phyloP scores from a whole-genome alignment of 2,888 invertebrate genomes.

The Trichopoda pennipes region DNA sequence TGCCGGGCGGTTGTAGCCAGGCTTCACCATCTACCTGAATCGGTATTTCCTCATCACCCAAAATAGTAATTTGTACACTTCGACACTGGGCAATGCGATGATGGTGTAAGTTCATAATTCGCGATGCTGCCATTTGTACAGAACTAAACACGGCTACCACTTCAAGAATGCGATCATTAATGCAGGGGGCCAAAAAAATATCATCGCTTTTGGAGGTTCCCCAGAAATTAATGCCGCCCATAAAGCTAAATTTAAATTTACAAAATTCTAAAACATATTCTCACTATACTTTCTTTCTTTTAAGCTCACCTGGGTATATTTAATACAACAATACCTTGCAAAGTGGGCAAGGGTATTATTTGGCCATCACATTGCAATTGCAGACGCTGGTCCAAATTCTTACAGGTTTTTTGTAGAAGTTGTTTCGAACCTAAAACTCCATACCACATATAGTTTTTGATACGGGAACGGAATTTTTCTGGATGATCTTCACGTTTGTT shows the following conservation, averaged over 20 bases:
- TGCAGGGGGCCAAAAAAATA: constrained; percentile 94
- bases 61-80: constrained; percentile 96
- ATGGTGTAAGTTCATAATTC: constrained; percentile 96
- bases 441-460: constrained; percentile 98
- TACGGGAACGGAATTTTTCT: constrained; percentile 95
- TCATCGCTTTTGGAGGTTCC: constrained; percentile 96
- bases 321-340: constrained; percentile 97
- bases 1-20: constrained; percentile 98
- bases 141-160: constrained; percentile 99
- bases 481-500: constrained; percentile 98
- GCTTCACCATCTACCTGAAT: constrained; percentile 99
- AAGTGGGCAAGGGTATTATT: constrained; percentile 94
- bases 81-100: constrained; percentile 98
- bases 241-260: constrained; percentile 85
- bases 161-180: constrained; percentile 97
- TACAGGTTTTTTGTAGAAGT: constrained; percentile 93
- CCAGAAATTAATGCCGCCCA: constrained; percentile 99
- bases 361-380: constrained; percentile 98
- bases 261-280: too few relatives aligned
- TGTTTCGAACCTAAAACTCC: constrained; percentile 89
- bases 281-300: background rate
- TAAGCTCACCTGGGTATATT: constrained; percentile 91
- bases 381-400: constrained; percentile 96
- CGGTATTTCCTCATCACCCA: constrained; percentile 95
- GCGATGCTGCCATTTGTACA: constrained; percentile 97